Evolutionary conservation across 2,888 invertebrate species (phyloP), one percentile per base, ranked within the genome.

Genomic region (Embidobia sp.): DNA sequence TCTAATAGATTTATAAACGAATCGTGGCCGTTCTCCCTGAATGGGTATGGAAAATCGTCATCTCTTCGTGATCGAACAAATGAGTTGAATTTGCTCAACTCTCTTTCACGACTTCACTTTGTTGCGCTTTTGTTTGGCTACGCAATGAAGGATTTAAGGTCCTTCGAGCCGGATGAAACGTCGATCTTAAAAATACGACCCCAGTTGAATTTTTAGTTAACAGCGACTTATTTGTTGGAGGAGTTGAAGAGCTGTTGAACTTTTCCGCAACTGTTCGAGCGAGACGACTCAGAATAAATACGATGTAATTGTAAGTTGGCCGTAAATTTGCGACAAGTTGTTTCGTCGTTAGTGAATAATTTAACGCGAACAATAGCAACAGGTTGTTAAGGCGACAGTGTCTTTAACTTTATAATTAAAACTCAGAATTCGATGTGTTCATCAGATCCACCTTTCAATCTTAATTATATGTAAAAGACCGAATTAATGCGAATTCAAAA

Each of bases 371-470:
- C 29, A 46, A 18, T 7, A 57, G 59, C 59, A 59, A 59, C 44
- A 59, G 59, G 59, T 59, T 44, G 59, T 59, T 46, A 44, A 44
- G 59, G 33, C 46, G 19, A 19, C 44, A 44, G 44, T 8, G 19
- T 44, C 59, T 29, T 31, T 8, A 42, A 10, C 42, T 31, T 59
- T 15, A 46, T 37, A 22, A 59, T 59, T 59, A 44, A 33, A 37
- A 8, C 13, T 22, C 33, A 46, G 15, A 15, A 59, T 59, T 59
- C 42, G 31, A 42, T n/a, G n/a, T n/a, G n/a, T n/a, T n/a, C n/a
- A n/a, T n/a, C n/a, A n/a, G n/a, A n/a, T n/a, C n/a, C n/a, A n/a
- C n/a, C n/a, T n/a, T n/a, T n/a, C n/a, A n/a, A n/a, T n/a, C n/a
- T n/a, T n/a, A n/a, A n/a, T n/a, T n/a, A n/a, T n/a, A n/a, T n/a